phyloP scores from a whole-genome alignment of 2,888 invertebrate genomes.

The Nomada ruficornis region DNA sequence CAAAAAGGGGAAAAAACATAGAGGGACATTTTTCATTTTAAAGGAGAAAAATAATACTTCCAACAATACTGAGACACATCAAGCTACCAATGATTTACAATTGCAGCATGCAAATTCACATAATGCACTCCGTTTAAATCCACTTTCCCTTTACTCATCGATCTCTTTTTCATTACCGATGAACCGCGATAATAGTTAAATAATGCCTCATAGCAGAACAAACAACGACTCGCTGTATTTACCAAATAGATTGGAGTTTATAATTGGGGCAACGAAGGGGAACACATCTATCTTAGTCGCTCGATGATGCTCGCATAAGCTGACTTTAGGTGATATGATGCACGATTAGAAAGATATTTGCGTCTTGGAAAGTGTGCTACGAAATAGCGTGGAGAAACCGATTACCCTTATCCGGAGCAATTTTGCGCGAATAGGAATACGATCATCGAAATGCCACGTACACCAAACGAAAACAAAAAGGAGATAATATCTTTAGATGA shows the following conservation, averaged over 20 bases:
- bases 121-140: conserved; percentile 42
- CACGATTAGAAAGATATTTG: conserved; percentile 59
- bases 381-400: conserved; percentile 22
- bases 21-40: background rate
- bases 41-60: background rate
- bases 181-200: conserved; percentile 65
- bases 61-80: background rate
- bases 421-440: conserved; percentile 1
- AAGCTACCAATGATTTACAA: too few relatives aligned
- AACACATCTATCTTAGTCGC: conserved; percentile 63
- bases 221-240: conserved; percentile 77
- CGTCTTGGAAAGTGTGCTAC: conserved; percentile 15
- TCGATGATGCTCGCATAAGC: conserved; percentile 46
- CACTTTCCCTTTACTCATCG: conserved; percentile 50
- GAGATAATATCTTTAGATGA: background rate
- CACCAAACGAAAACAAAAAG: background rate
- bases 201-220: conserved; percentile 51
- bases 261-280: conserved; percentile 77
- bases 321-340: conserved; percentile 53
- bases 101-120: conserved; percentile 35
- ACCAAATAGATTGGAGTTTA: conserved; percentile 76
- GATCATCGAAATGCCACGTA: background rate
- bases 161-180: conserved; percentile 62
- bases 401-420: conserved; percentile 25
- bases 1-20: background rate